phyloP scores from a whole-genome alignment of 2,113 vertebrate genomes.

The Malurus cyaneus region DNA sequence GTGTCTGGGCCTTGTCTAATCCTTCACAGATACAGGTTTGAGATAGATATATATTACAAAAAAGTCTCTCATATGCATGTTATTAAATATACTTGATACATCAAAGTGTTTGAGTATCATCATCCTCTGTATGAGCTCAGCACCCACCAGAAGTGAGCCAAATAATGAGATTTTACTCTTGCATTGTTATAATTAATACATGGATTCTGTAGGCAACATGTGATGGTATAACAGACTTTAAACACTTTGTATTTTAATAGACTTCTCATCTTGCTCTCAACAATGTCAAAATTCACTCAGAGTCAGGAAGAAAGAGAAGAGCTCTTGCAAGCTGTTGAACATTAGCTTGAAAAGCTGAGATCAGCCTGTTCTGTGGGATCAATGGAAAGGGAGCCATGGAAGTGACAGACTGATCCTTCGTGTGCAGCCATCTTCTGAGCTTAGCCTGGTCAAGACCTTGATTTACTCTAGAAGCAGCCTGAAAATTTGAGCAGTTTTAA shows the following conservation, averaged over 20 bases:
- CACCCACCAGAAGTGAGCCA: not conserved
- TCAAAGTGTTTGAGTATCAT: not conserved
- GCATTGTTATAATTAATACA: not conserved
- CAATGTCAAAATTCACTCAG: not conserved
- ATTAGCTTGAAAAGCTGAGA: not conserved
- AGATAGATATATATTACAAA: not conserved
- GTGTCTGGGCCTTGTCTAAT: not conserved
- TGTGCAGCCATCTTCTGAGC: not conserved
- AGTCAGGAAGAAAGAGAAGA: not conserved
- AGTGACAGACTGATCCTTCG: not conserved
- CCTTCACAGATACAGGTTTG: conserved; percentile 26
- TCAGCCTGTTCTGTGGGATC: not conserved
- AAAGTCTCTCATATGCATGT: not conserved
- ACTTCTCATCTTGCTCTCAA: not conserved
- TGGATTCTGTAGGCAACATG: not conserved
- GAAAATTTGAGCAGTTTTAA: not conserved
- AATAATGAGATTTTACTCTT: not conserved
- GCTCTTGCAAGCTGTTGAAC: not conserved
- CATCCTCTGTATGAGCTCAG: not conserved
- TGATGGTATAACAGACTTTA: not conserved
- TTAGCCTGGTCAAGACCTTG: rapidly evolving
- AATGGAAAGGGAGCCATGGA: not conserved
- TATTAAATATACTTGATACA: not conserved
- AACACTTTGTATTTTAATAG: not conserved
- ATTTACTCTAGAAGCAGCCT: not conserved